Base-by-base conservation (phyloP, 2,888 invertebrate species). In the Rugalucina vietnamica region DNA sequence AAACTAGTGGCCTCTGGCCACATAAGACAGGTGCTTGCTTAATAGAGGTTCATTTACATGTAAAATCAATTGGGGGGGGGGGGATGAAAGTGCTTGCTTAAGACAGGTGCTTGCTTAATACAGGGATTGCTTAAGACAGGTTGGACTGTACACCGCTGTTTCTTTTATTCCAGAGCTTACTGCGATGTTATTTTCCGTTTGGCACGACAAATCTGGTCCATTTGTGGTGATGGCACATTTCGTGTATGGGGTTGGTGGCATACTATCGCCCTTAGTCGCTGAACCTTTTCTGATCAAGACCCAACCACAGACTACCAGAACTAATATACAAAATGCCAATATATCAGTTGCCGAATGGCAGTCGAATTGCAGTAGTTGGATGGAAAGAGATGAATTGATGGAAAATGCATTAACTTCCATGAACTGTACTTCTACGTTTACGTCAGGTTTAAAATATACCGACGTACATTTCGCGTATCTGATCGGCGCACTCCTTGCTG, bases 141-240 rank as follows among this genome's bases (percentile, higher is more conserved):
- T n/a, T n/a, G n/a, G n/a, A n/a, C n/a, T n/a, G n/a, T n/a, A n/a
- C n/a, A n/a, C n/a, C n/a, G n/a, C n/a, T n/a, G 12, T 36, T 21
- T 79, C 50, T 54, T 71, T 18, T 54, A n/a, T 80, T 78, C 18
- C 54, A 70, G 88, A 93, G 37, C 91, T 93, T 29, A 93, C 95
- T 21, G 93, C 93, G 5, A 86, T 92, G 14, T 43, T 87, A 24
- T 79, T 87, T 32, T 43, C 81, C 12, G 74, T 79, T 3, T 87
- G 88, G 87, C 60, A 74, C 5, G 65, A 60, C 1, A 85, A 88
- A 37, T 88, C 87, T 4, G 85, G 87, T 29, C 86, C 88, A 24
- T 88, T 86, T 79, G 77, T 90, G 57, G 89, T 89, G 75, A 84
- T 86, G 69, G 83, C 89, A 12, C 89, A 89, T 82, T 86, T 87